These are phyloP conservation scores for Orgyia antiqua DNA, from an alignment of 2,888 invertebrate species.

Conservation along the genomic window DNA sequence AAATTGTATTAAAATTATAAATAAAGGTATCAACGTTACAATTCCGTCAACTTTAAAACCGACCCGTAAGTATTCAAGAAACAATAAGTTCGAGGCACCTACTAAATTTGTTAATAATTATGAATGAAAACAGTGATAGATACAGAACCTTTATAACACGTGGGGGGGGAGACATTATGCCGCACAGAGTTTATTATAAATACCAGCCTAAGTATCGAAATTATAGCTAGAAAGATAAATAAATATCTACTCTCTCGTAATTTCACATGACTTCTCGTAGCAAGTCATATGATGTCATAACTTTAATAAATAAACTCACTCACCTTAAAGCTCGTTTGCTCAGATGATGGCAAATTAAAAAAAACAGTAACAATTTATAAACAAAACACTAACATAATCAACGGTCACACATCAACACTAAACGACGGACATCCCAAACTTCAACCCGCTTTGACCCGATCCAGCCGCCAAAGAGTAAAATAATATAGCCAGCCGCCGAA, in stretches of 20 bases:
- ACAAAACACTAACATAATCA: conserved; percentile 43
- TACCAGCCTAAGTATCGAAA: background rate
- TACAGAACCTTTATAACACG: too few species aligned
- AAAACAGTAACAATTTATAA: conserved; percentile 43
- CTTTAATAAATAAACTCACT: conserved; percentile 20
- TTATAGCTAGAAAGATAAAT: background rate
- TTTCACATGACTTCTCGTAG: conserved; percentile 6
- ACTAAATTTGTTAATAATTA: too few species aligned
- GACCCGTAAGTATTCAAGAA: too few species aligned
- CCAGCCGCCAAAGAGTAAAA: too few species aligned
- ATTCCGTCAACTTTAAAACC: too few species aligned
- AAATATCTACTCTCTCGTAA: background rate
- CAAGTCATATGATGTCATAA: conserved; percentile 9
- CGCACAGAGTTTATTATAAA: conserved; percentile 7
- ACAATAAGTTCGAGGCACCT: too few species aligned
- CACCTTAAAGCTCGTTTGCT: conserved; percentile 39
- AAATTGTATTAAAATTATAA: too few species aligned
- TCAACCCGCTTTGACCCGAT: too few species aligned
- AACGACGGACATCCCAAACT: conserved; percentile 11
- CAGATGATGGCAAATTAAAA: conserved; percentile 21
- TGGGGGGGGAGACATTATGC: too few species aligned
- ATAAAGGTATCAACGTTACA: too few species aligned
- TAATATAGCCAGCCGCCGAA: too few species aligned
- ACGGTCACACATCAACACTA: conserved; percentile 36
- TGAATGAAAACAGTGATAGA: too few species aligned